Base-by-base conservation (phyloP, 2,113 vertebrate species). In the Prionailurus viverrinus region DNA sequence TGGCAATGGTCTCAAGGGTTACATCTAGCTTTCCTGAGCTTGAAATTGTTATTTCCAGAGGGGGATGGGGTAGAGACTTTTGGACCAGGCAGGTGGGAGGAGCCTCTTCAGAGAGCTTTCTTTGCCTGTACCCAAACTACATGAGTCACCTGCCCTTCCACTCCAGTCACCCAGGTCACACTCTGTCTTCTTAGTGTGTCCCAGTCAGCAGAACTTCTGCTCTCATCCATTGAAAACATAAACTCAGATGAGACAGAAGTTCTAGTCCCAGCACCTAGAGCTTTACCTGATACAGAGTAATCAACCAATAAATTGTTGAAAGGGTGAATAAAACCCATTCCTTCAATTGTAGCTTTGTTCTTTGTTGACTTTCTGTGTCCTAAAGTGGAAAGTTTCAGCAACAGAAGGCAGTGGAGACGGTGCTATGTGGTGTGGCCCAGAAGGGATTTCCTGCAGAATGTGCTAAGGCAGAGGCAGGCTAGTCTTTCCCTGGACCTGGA, bases 21-120 rank as follows among this genome's bases (percentile, higher is more conserved):
- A 65, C 36, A 65, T 71, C 76, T 69, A 65, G 29, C 45, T 63
- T 71, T 79, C 92, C 76, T 95, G 93, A 96, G 12, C 48, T 76
- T 87, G 58, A 53, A 71, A 71, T n/a, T 73, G 29, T 55, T 94
- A 61, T 91, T 96, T 76, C 11, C 58, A 78, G 27, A 69, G 78
- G 25, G 92, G 13, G 36, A 74, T 39, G 15, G 45, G 14, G n/a
- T 85, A 16, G 36, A 76, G 66, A 33, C 39, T 33, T 36, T n/a
- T 39, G 39, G 27, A 16, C 39, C 61, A 7, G 5, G n/a, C 36
- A 33, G 29, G 27, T 21, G 5, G 33, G 48, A 41, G 27, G 1
- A 53, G 39, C 36, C 19, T 83, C 61, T 21, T 81, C 16, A 11
- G 33, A 66, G 25, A 81, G 33, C 73, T 36, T n/a, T 31, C 65